phyloP scores from a whole-genome alignment of 2,888 invertebrate species.

The Drosophila formosana region DNA sequence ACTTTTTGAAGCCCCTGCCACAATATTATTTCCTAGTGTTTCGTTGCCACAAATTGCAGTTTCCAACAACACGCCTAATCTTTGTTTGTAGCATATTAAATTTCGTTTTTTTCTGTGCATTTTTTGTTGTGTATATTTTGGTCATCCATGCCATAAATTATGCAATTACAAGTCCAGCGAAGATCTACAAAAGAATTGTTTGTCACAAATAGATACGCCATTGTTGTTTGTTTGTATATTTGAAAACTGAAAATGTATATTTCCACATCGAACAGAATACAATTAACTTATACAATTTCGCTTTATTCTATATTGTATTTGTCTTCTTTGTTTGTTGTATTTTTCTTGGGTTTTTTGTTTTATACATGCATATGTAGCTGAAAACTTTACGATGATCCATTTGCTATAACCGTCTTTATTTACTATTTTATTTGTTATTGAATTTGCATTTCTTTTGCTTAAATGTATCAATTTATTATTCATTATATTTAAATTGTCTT shows the following conservation, averaged over 20 bases:
- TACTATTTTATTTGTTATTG: constrained; percentile 23
- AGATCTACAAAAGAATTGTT: too few relatives aligned
- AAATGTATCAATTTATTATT: constrained; percentile 19
- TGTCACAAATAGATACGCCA: not conserved
- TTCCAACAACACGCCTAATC: too few relatives aligned
- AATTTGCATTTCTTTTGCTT: constrained; percentile 30
- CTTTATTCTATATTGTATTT: not conserved
- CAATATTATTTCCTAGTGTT: too few relatives aligned
- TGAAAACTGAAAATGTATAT: constrained; percentile 34
- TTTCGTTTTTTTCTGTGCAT: too few relatives aligned
- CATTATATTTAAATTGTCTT: constrained; percentile 3
- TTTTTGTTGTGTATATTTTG: too few relatives aligned
- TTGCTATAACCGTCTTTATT: constrained; percentile 1
- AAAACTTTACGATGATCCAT: constrained; percentile 1
- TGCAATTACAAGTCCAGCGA: too few relatives aligned
- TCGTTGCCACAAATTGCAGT: too few relatives aligned
- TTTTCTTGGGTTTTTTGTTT: not conserved
- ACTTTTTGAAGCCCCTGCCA: too few relatives aligned
- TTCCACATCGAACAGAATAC: constrained; percentile 25
- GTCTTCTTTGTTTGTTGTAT: not conserved
- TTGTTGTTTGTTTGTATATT: constrained; percentile 9
- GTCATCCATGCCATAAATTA: too few relatives aligned
- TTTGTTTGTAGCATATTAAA: too few relatives aligned
- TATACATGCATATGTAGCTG: not conserved
- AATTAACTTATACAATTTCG: constrained; percentile 5